Base-by-base conservation (phyloP, 2,797 vertebrate species). In the Anableps anableps region DNA sequence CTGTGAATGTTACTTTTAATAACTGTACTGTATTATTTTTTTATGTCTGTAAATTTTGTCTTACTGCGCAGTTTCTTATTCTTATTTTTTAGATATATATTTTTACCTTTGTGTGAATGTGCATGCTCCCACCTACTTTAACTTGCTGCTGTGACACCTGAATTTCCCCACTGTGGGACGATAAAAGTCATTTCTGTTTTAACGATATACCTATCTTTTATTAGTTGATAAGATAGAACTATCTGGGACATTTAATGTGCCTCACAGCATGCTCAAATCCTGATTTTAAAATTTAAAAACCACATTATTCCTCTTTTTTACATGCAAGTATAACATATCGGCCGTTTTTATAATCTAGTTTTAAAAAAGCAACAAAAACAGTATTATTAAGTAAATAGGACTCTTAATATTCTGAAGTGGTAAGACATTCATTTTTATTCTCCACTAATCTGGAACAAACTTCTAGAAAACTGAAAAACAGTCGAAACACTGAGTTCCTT, bases 161-260 rank as follows among this genome's bases (percentile, higher is more conserved):
- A 9, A 21, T 8, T n/a, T n/a, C n/a, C n/a, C n/a, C n/a, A n/a
- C n/a, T 50, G 14, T 17, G 48, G 48, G 14, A 17, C n/a, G n/a
- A n/a, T n/a, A n/a, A n/a, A n/a, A n/a, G 13, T 60, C 58, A 62
- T 34, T 31, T 31, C 29, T 62, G 17, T 34, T 29, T 16, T 16
- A 36, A 36, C 17, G 14, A 26, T n/a, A 62, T 16, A 23, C 45
- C 21, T 36, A 31, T 34, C 21, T 14, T 41, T n/a, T 23, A 8
- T 82, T 79, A 84, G 71, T 82, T 64, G 50, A 38, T 41, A 58
- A 66, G 62, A 51, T 0, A 48, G 45, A 79, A 26, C 43, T 29
- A 34, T 14, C 75, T 21, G 1, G 3, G 41, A 29, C 48, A 60
- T 82, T 73, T 71, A 58, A 19, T 62, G 43, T 83, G 16, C 26